Percentiles rank a stretch among this genome's conserved stretches.
phyloP scores from a whole-genome alignment of 2,113 vertebrate species.

The Malurus cyaneus region DNA sequence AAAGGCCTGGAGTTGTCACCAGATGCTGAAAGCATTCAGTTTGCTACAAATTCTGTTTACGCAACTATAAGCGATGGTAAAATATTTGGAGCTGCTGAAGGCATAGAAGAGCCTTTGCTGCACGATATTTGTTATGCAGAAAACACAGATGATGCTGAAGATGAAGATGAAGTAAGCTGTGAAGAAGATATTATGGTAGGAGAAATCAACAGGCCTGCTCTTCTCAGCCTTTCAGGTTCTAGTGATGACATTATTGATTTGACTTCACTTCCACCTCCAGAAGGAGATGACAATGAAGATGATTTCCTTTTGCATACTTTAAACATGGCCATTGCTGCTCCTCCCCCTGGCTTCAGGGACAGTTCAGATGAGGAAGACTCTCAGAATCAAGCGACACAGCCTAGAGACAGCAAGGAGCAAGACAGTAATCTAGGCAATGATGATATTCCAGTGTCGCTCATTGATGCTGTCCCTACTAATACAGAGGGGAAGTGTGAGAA shows the following conservation, averaged over 20 bases:
- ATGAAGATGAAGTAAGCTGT: conserved; percentile 96
- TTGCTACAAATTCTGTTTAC: conserved; percentile 86
- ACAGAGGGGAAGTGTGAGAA: conserved; percentile 81
- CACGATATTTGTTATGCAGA: conserved; percentile 97
- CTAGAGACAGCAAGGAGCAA: conserved; percentile 71
- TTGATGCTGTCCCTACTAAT: conserved; percentile 90
- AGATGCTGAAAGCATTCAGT: conserved; percentile 87
- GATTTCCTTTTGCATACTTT: conserved; percentile 94
- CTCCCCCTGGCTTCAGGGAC: conserved; percentile 96
- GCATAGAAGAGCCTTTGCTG: conserved; percentile 93
- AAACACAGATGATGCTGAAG: conserved; percentile 92
- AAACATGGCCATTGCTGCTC: conserved; percentile 96
- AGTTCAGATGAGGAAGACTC: conserved; percentile 96
- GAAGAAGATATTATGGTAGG: conserved; percentile 91
- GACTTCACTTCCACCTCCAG: conserved; percentile 94
- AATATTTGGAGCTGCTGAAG: conserved; percentile 86
- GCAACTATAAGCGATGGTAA: conserved; percentile 88
- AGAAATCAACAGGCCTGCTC: conserved; percentile 85
- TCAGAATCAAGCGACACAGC: conserved; percentile 79
- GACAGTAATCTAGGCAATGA: conserved; percentile 69
- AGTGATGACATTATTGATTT: conserved; percentile 98
- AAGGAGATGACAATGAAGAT: conserved; percentile 91
- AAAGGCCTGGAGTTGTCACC: conserved; percentile 86
- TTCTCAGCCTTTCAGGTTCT: conserved; percentile 92
- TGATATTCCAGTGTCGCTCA: conserved; percentile 96